Evolutionary conservation across 2,888 invertebrate genomes (phyloP).

Genomic region (Standfussiana lucernea): DNA sequence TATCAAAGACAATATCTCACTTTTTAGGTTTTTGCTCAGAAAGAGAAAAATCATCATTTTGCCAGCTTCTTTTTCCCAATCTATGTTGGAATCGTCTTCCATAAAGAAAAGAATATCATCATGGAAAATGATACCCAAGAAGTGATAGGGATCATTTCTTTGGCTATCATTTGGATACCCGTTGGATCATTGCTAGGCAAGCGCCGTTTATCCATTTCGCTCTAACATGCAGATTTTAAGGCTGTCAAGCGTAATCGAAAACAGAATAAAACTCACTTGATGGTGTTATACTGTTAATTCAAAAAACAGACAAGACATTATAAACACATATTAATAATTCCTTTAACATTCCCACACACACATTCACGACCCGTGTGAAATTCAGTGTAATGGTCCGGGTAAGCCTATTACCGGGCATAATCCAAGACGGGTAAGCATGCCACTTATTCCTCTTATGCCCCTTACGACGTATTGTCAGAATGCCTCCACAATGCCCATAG

Average conservation of each 20-base stretch:
- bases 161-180: too few relatives aligned
- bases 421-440: constrained; percentile 71
- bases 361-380: constrained; percentile 56
- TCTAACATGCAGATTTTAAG: not conserved
- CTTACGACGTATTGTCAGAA: constrained; percentile 70
- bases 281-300: not conserved
- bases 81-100: not conserved
- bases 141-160: not conserved
- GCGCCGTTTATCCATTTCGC: not conserved
- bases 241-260: not conserved
- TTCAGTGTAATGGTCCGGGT: constrained; percentile 65
- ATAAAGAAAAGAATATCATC: not conserved
- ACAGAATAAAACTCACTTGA: not conserved
- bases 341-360: constrained; percentile 18
- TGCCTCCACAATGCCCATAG: constrained; percentile 65
- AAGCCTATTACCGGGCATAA: constrained; percentile 70
- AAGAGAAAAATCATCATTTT: not conserved
- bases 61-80: not conserved
- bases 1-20: not conserved
- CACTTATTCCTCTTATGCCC: constrained; percentile 73
- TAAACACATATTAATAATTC: constrained; percentile 33
- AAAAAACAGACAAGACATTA: not conserved
- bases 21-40: not conserved
- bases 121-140: not conserved
- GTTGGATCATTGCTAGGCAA: not conserved